Evolutionary conservation across 37 sponge, comb jelly and placozoan species (phyloP).

Genomic region (Halichondria panicea): DNA sequence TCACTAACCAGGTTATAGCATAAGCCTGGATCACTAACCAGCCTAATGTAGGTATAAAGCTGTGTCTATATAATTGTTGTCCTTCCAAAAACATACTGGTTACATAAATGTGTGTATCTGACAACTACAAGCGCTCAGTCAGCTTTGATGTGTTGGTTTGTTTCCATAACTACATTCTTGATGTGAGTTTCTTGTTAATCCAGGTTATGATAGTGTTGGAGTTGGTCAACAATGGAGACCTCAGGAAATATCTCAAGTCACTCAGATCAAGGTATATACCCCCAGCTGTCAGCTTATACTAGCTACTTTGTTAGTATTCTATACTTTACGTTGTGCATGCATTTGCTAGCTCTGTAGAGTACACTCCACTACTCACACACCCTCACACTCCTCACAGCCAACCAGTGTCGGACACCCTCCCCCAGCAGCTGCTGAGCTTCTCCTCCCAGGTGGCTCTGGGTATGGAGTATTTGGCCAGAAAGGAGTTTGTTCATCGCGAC

Average conservation of each 20-base stretch:
- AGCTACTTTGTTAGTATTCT: neutral
- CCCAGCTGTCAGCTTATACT: neutral
- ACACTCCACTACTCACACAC: neutral
- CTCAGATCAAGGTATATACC: conserved; percentile 34
- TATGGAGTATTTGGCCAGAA: conserved; percentile 54
- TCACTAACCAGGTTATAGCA: neutral
- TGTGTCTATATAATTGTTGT: no score
- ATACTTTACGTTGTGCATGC: neutral
- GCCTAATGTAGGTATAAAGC: no score
- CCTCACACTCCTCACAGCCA: conserved; percentile 9
- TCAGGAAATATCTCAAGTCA: conserved; percentile 48
- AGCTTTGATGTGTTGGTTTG: neutral
- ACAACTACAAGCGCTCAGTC: neutral
- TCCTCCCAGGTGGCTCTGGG: conserved; percentile 47
- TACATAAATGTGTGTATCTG: no score
- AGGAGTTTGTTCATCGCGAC: conserved; percentile 73
- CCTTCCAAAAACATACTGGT: no score
- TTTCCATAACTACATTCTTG: neutral
- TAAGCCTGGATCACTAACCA: neutral
- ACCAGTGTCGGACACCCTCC: neutral
- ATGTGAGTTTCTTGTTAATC: neutral
- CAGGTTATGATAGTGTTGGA: conserved; percentile 73
- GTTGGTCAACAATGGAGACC: conserved; percentile 63
- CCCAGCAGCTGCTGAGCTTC: conserved; percentile 30
- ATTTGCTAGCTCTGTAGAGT: neutral